These are phyloP conservation scores for Leuciscus idus DNA, from an alignment of 2,113 vertebrate species.

Conservation along the genomic window DNA sequence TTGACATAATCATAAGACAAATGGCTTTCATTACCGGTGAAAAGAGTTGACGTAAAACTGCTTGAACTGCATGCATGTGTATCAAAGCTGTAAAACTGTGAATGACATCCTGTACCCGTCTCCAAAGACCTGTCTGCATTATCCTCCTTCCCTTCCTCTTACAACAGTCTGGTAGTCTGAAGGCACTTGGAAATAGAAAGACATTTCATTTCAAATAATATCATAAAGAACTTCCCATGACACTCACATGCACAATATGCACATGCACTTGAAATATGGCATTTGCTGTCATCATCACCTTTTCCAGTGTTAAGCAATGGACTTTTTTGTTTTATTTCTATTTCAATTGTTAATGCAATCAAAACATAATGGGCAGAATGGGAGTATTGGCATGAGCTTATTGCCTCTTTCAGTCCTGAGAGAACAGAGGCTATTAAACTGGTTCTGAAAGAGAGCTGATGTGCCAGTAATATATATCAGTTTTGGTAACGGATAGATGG, in stretches of 20 bases:
- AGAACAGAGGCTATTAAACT: slow-evolving; percentile 52
- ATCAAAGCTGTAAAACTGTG: slow-evolving; percentile 12
- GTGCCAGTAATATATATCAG: slow-evolving; percentile 6
- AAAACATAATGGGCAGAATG: slow-evolving; percentile 62
- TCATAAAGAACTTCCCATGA: slow-evolving; percentile 28
- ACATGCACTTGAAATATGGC: background rate
- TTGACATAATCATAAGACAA: background rate
- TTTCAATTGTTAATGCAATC: slow-evolving; percentile 71
- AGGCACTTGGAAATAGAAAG: slow-evolving; percentile 17
- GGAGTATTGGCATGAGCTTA: slow-evolving; percentile 50
- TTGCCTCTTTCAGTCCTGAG: slow-evolving; percentile 53
- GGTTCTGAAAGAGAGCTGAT: slow-evolving; percentile 22
- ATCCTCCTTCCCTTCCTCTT: background rate
- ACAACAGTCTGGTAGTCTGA: background rate
- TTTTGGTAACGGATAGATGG: slow-evolving; percentile 9
- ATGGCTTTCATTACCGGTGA: background rate
- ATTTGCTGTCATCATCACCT: slow-evolving; percentile 9
- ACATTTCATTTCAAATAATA: slow-evolving; percentile 24
- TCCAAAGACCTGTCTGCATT: slow-evolving; percentile 2
- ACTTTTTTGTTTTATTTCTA: slow-evolving; percentile 40
- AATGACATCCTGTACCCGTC: slow-evolving; percentile 2
- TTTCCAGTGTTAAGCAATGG: background rate
- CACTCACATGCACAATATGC: background rate
- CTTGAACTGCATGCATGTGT: background rate
- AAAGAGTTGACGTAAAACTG: background rate